Evolutionary conservation across 2,797 vertebrate genomes (phyloP).

Genomic region (Lophotriccus pileatus): DNA sequence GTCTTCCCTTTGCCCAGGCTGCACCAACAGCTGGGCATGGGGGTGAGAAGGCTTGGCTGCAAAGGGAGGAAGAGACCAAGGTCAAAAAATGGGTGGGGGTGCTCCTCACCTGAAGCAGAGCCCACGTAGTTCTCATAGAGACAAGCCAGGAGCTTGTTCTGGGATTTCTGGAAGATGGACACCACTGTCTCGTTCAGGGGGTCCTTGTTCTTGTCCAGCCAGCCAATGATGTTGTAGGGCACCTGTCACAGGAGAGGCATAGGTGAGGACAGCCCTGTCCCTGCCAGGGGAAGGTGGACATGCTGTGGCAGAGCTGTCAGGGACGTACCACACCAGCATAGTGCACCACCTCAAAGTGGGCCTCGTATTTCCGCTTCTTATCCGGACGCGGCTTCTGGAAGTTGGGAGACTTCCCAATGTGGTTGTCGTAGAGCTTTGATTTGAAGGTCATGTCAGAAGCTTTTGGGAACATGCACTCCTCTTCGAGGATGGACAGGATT

Average conservation of each 20-base stretch:
- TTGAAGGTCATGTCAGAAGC: conserved; percentile 90
- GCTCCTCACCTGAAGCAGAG: conserved; percentile 80
- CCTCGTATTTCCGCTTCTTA: conserved; percentile 91
- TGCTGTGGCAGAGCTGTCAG: neutral
- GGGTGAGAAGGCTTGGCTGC: neutral
- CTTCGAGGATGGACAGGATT: conserved; percentile 94
- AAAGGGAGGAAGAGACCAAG: neutral
- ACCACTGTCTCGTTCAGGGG: conserved; percentile 93
- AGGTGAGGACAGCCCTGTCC: neutral
- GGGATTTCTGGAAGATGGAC: conserved; percentile 86
- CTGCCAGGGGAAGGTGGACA: neutral
- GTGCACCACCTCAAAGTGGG: conserved; percentile 92
- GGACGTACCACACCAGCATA: conserved; percentile 91
- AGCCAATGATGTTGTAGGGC: conserved; percentile 89
- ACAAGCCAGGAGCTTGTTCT: conserved; percentile 86
- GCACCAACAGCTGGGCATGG: neutral
- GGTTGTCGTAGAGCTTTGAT: conserved; percentile 93
- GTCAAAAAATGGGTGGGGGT: neutral
- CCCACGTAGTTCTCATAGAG: conserved; percentile 87
- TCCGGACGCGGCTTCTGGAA: conserved; percentile 91
- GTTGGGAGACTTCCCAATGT: conserved; percentile 90
- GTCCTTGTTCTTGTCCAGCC: conserved; percentile 96
- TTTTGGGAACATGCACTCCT: conserved; percentile 98
- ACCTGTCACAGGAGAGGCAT: conserved; percentile 75
- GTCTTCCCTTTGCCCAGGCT: neutral